Percentiles rank a stretch among this genome's conserved stretches.
Evolutionary conservation across 2,113 vertebrate genomes (phyloP).

Genomic region (Antennarius striatus): DNA sequence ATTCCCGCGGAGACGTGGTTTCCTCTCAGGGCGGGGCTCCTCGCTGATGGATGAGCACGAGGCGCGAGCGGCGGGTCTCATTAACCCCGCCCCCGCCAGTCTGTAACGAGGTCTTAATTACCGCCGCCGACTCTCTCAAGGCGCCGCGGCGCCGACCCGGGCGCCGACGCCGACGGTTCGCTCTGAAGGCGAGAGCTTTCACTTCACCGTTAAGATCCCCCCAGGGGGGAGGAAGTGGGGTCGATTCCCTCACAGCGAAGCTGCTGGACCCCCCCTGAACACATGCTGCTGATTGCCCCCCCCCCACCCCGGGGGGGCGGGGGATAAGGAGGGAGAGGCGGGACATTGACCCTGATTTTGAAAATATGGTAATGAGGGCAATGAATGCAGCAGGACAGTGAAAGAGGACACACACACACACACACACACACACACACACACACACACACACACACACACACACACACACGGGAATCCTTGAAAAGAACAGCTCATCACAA

Average conservation of each 20-base stretch:
- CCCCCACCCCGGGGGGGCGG: conserved; percentile 16
- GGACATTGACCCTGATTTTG: conserved; percentile 75
- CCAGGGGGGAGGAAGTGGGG: conserved; percentile 26
- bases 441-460: background rate
- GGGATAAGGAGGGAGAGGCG: conserved; percentile 36
- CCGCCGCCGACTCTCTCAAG: conserved; percentile 72
- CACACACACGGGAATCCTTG: conserved; percentile 21
- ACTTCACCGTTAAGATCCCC: conserved; percentile 53
- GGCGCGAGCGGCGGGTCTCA: conserved; percentile 44
- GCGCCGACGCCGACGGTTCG: conserved; percentile 54
- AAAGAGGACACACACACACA: conserved; percentile 47
- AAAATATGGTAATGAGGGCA: conserved; percentile 74
- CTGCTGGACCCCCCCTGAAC: conserved; percentile 72
- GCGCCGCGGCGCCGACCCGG: conserved; percentile 32
- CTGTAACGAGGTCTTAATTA: conserved; percentile 73
- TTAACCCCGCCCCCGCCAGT: conserved; percentile 65
- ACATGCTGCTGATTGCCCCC: conserved; percentile 79
- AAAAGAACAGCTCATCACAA: conserved; percentile 71
- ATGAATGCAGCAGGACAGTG: conserved; percentile 70
- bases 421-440: conserved; percentile 17
- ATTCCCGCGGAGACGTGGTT: conserved; percentile 56
- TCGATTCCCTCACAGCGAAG: conserved; percentile 78
- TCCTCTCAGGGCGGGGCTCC: too few relatives aligned
- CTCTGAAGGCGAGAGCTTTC: conserved; percentile 71
- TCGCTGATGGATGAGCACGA: too few relatives aligned